Conservation (phyloP, 2,888 invertebrate genomes). For the Onthophagus sagittarius region DNA sequence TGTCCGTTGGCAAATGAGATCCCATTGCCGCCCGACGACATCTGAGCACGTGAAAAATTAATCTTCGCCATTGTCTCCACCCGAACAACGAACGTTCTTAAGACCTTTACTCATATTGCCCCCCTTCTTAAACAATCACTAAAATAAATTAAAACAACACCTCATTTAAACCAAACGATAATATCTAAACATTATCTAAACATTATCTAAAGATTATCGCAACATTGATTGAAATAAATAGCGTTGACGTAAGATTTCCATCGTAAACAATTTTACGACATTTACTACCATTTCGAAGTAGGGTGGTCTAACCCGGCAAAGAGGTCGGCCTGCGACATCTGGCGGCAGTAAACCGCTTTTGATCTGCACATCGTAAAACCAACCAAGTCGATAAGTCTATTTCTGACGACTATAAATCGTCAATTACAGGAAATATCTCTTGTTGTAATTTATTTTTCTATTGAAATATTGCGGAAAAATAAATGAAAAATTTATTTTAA, state of each 20-base stretch:
- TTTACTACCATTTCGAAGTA: background rate
- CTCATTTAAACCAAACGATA: no score
- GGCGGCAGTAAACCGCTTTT: background rate
- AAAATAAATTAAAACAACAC: no score
- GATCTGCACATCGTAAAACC: background rate
- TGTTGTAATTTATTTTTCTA: no score
- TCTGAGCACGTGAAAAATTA: slow-evolving; percentile 8
- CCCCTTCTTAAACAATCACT: no score
- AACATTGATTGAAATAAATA: background rate
- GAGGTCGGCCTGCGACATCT: background rate
- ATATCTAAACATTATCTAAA: no score
- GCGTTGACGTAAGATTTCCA: background rate
- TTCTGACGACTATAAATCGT: background rate
- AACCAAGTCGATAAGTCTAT: background rate
- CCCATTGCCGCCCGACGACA: slow-evolving; percentile 2
- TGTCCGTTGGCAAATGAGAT: slow-evolving; percentile 4
- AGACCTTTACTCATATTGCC: background rate
- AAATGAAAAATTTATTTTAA: no score
- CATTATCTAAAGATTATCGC: background rate
- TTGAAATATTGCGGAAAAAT: no score
- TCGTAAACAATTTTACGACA: background rate
- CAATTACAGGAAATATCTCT: background rate
- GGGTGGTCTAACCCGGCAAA: background rate
- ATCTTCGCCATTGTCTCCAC: background rate
- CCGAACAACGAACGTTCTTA: background rate